These are phyloP conservation scores for Danio jaintianensis DNA, from an alignment of 2,797 vertebrate species.

Conservation along the genomic window DNA sequence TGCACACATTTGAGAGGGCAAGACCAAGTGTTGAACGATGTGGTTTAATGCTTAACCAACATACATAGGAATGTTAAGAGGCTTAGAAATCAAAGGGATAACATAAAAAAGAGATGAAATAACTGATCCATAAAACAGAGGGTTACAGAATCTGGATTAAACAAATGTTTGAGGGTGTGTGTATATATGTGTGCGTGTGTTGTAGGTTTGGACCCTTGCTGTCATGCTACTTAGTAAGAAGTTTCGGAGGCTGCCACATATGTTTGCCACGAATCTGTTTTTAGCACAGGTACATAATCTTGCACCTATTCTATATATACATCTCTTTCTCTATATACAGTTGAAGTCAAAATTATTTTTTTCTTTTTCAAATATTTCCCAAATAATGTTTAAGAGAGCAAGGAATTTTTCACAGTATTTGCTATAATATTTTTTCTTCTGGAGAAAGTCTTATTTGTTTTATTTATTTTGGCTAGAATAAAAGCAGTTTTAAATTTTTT, in stretches of 20 bases:
- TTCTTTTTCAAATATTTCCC: too few species aligned
- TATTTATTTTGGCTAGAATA: too few species aligned
- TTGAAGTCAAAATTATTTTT: too few species aligned
- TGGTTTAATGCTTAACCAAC: background rate
- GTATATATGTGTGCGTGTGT: conserved; percentile 4
- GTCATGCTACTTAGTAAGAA: conserved; percentile 93
- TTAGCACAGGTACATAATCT: conserved; percentile 87
- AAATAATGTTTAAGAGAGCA: too few species aligned
- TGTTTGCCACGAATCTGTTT: conserved; percentile 92
- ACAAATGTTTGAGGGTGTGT: conserved; percentile 48
- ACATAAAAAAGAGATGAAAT: conserved; percentile 11
- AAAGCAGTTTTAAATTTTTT: too few species aligned
- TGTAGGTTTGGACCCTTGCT: conserved; percentile 89
- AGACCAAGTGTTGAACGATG: background rate
- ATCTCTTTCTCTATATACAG: too few species aligned
- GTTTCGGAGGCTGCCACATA: conserved; percentile 91
- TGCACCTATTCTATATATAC: too few species aligned
- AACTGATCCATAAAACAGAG: background rate
- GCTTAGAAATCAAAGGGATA: conserved; percentile 22
- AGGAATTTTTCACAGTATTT: too few species aligned
- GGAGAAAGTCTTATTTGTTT: too few species aligned
- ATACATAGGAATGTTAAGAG: conserved; percentile 5
- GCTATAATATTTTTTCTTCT: too few species aligned
- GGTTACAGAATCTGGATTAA: conserved; percentile 4
- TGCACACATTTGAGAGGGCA: background rate